Percentiles rank a stretch among this genome's conserved stretches.
Evolutionary conservation across 2,888 invertebrate genomes (phyloP).

Genomic region (Teinopalpus imperialis): DNA sequence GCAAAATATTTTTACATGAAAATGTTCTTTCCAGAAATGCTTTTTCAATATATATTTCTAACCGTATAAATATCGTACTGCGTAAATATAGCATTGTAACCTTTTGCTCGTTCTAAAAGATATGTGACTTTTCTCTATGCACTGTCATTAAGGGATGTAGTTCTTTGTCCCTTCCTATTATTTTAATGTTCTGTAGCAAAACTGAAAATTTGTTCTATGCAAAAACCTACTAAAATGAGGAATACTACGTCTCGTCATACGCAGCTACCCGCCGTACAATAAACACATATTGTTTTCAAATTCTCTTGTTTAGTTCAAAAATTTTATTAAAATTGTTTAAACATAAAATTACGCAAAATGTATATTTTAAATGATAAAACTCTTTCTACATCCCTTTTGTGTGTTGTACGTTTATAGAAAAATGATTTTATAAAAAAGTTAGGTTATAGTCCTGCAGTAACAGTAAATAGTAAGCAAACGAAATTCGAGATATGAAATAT

Average conservation of each 20-base stretch:
- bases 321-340: not conserved
- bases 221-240: conserved; percentile 16
- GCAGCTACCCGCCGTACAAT: not conserved
- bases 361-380: too few relatives aligned
- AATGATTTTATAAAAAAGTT: too few relatives aligned
- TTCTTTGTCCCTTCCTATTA: conserved; percentile 15
- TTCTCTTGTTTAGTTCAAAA: not conserved
- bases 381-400: too few relatives aligned
- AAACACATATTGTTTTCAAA: conserved; percentile 14
- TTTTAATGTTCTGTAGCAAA: conserved; percentile 18
- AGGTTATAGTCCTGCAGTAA: too few relatives aligned
- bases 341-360: too few relatives aligned
- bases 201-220: conserved; percentile 23
- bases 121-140: conserved; percentile 18
- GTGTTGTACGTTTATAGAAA: too few relatives aligned
- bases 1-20: not conserved
- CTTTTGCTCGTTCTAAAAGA: conserved; percentile 8
- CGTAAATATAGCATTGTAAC: too few relatives aligned
- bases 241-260: conserved; percentile 7
- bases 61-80: too few relatives aligned
- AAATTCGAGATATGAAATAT: too few relatives aligned
- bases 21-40: conserved; percentile 4
- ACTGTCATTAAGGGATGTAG: conserved; percentile 22
- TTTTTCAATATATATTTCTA: too few relatives aligned
- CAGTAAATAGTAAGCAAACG: too few relatives aligned